Evolutionary conservation across 2,113 vertebrate species (phyloP).

Genomic region (Bambusicola thoracicus): DNA sequence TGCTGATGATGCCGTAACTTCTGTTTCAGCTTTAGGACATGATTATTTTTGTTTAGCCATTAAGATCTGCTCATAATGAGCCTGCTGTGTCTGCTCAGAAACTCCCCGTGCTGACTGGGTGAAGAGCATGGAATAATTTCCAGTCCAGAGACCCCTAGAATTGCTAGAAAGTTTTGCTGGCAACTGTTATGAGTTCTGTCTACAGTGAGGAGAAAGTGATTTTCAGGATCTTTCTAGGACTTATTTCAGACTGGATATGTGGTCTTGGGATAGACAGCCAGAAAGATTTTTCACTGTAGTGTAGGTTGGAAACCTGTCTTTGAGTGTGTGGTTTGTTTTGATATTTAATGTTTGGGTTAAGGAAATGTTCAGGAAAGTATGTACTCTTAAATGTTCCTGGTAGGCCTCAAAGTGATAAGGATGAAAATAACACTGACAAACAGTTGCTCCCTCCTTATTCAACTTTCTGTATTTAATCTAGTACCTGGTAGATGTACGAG

Average conservation of each 20-base stretch:
- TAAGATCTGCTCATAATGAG: background rate
- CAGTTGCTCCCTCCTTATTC: background rate
- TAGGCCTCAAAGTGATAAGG: background rate
- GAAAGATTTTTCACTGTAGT: background rate
- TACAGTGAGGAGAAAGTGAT: background rate
- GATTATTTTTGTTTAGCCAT: background rate
- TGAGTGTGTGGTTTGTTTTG: background rate
- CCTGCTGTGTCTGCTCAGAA: constrained; percentile 3
- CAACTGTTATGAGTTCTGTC: background rate
- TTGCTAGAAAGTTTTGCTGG: background rate
- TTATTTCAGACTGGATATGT: background rate
- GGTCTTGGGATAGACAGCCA: background rate
- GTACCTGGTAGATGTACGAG: background rate
- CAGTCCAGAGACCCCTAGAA: background rate
- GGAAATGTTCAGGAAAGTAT: background rate
- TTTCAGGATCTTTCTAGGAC: background rate
- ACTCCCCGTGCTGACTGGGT: background rate
- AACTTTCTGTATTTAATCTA: background rate
- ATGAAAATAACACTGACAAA: background rate
- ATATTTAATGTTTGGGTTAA: background rate
- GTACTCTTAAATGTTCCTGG: background rate
- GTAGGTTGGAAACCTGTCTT: background rate
- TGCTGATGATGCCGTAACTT: background rate
- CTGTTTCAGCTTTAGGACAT: constrained; percentile 23
- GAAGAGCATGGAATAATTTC: constrained; percentile 5